Conservation (phyloP, 92 coral and sea anemone species). For the Phenganax stokvisi region DNA sequence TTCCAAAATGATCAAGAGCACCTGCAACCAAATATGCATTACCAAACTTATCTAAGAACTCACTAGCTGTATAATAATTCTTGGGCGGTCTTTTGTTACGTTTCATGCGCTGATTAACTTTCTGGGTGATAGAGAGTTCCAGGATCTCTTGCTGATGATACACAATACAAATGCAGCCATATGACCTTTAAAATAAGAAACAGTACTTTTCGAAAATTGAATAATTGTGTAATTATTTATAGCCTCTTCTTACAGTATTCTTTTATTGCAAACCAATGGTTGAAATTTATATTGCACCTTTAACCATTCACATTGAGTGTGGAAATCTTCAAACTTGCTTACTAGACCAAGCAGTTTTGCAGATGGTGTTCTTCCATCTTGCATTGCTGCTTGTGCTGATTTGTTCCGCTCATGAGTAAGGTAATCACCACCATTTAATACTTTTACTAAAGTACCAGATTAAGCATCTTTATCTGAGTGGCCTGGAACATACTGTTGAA, state of each 20-base stretch:
- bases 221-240: no score
- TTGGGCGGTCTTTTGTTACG: neutral
- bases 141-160: neutral
- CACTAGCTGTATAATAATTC: neutral
- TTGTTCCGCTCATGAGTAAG: neutral
- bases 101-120: neutral
- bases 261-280: no score
- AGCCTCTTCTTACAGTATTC: no score
- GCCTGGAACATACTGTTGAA: neutral
- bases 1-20: neutral
- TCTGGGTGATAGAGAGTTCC: neutral
- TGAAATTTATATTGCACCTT: neutral
- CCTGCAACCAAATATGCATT: neutral
- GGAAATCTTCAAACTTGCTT: conserved; percentile 2
- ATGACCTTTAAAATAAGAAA: neutral
- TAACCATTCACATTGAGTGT: conserved; percentile 3
- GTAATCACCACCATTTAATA: conserved; percentile 4
- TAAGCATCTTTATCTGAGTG: neutral
- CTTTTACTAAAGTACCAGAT: neutral
- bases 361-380: conserved; percentile 2
- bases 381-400: neutral
- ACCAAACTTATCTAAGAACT: neutral
- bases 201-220: neutral
- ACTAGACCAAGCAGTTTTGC: neutral
- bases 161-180: neutral